Base-by-base conservation (phyloP, 2,888 invertebrate genomes). In the Nomada ruficornis region DNA sequence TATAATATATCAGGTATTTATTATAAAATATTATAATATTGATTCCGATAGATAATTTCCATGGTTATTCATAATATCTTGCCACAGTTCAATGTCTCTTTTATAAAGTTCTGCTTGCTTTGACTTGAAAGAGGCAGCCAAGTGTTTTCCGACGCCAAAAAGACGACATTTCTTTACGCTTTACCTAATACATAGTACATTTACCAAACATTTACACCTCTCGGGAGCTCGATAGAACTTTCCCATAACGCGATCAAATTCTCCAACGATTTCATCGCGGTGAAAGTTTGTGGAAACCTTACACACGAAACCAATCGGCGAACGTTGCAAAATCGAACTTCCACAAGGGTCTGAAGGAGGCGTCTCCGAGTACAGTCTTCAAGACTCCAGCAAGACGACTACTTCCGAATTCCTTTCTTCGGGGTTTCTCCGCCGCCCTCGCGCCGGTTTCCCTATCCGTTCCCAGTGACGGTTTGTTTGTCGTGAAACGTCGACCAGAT, bases 401-500 rank as follows among this genome's bases (percentile, higher is more conserved):
- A 57, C 7, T 36, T 36, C 18, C 42, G 59, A 52, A 54, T 54
- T 36, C 60, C 18, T n/a, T 65, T 57, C 55, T 42, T 54, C 65
- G 13, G 23, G 47, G 54, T 64, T 52, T 63, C 50, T 29, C 47
- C 73, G 15, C 23, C 42, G 20, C 57, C n/a, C 23, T 29, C 55
- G 11, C 55, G 59, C n/a, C 52, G 52, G 52, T 52, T 59, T 47
- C 59, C 26, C 36, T 3, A 55, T 36, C 69, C 36, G 26, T 36
- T 26, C 71, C 57, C 72, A 23, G 36, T 55, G 60, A 47, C 73
- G 50, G 76, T 71, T 88, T 87, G 89, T 89, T 88, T 87, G 87
- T 78, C 79, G 71, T 73, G 60, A 54, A 82, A 82, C 74, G 83
- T 79, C 79, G 79, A 55, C 69, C 63, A 70, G 80, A 77, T 81